Evolutionary conservation across 2,113 vertebrate genomes (phyloP).

Genomic region (Platysteira castanea): DNA sequence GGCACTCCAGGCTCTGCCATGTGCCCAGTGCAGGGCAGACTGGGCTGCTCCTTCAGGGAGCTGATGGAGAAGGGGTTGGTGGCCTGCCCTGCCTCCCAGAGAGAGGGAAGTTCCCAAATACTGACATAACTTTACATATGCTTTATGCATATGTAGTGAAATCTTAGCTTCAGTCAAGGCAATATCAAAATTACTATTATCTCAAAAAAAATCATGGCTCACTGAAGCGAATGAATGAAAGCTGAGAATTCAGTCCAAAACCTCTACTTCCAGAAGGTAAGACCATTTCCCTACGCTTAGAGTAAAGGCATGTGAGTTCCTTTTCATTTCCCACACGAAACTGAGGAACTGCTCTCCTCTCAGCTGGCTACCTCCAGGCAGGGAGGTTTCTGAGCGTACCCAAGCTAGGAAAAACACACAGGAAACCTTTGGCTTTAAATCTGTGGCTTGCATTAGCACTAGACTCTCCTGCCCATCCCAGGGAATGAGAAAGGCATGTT

Average conservation of each 20-base stretch:
- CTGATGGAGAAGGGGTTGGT: neutral
- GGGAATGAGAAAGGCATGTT: neutral
- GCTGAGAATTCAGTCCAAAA: neutral
- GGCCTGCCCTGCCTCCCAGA: neutral
- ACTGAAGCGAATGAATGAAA: neutral
- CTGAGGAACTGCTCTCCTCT: neutral
- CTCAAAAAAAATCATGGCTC: neutral
- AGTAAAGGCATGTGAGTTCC: neutral
- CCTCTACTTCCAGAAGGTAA: neutral
- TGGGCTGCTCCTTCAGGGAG: rapidly evolving
- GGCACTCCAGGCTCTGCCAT: neutral
- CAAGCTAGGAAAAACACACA: rapidly evolving
- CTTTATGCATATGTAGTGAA: neutral
- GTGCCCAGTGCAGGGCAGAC: rapidly evolving
- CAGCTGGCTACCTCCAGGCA: neutral
- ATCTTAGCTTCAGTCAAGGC: neutral
- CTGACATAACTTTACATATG: neutral
- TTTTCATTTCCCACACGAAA: neutral
- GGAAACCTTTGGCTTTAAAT: neutral
- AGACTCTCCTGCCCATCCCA: neutral
- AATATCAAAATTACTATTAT: neutral
- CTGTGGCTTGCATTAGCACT: neutral
- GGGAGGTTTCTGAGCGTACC: neutral
- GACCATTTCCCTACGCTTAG: neutral
- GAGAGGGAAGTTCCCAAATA: neutral